Conservation (phyloP, 2,113 vertebrate genomes). For the Anhinga rufa region DNA sequence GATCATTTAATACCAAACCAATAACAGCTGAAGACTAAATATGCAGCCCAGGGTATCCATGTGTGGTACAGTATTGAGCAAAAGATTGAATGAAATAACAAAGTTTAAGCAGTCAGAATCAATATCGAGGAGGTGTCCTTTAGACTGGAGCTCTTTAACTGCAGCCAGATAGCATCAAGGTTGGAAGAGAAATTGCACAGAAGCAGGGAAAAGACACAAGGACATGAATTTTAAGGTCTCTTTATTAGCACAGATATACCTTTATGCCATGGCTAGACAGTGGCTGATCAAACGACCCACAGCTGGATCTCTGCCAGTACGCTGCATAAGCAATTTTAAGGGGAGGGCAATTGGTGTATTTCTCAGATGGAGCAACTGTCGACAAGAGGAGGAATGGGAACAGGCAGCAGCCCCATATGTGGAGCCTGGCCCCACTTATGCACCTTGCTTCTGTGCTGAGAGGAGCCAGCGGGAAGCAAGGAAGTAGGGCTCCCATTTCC, state of each 20-base stretch:
- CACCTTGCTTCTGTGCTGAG: not conserved
- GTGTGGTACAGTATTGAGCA: not conserved
- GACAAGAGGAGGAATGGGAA: not conserved
- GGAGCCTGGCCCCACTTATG: fast-evolving
- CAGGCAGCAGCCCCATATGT: not conserved
- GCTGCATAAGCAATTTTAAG: not conserved
- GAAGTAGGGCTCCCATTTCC: not conserved
- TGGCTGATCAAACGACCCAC: not conserved
- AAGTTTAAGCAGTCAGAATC: constrained; percentile 24
- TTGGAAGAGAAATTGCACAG: not conserved
- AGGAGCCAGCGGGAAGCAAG: not conserved
- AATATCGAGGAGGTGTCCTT: constrained; percentile 12
- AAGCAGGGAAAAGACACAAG: not conserved
- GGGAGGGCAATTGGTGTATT: not conserved
- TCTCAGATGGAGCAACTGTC: not conserved
- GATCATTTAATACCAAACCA: constrained; percentile 18
- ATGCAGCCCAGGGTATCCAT: not conserved
- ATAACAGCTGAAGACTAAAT: not conserved
- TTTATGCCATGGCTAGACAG: not conserved
- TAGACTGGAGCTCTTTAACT: not conserved
- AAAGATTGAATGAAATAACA: constrained; percentile 31
- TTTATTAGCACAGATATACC: not conserved
- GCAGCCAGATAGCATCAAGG: constrained; percentile 31
- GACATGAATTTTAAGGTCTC: not conserved
- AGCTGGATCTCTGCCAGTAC: not conserved